A percentile compares a stretch with the other conserved stretches of the same genome.
phyloP scores from a whole-genome alignment of 2,888 invertebrate genomes.

The Chelonus formosanus region DNA sequence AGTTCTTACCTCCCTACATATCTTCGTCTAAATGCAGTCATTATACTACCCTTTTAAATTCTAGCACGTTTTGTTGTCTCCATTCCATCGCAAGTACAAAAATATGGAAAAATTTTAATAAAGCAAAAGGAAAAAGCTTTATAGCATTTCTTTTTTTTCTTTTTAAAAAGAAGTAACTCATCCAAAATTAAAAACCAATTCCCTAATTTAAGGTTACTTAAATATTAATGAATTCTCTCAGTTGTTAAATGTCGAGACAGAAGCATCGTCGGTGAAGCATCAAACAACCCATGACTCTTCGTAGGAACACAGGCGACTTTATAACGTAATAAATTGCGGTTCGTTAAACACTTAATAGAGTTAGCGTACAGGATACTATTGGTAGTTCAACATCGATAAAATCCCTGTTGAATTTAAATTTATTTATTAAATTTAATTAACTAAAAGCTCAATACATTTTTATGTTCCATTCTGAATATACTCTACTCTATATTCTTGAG shows the following conservation, averaged over 20 bases:
- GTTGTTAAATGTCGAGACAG: constrained; percentile 12
- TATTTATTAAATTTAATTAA: constrained; percentile 35
- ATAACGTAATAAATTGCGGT: constrained; percentile 58
- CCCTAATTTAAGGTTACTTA: not conserved
- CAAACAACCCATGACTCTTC: constrained; percentile 29
- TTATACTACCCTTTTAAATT: too few species aligned
- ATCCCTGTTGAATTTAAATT: constrained; percentile 42
- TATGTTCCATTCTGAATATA: too few species aligned
- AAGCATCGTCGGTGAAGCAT: constrained; percentile 18
- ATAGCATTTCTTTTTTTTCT: too few species aligned
- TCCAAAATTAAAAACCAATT: not conserved
- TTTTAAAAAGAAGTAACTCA: too few species aligned
- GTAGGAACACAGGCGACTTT: constrained; percentile 44
- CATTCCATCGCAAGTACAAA: not conserved
- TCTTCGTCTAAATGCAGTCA: not conserved
- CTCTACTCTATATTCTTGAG: too few species aligned
- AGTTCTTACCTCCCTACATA: not conserved
- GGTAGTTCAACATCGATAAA: constrained; percentile 45
- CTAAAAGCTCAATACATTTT: not conserved
- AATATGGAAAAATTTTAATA: constrained; percentile 4
- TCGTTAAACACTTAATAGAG: constrained; percentile 60
- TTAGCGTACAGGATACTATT: constrained; percentile 46
- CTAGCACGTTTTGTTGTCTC: not conserved
- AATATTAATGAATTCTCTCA: constrained; percentile 9
- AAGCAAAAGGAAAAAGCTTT: not conserved